Evolutionary conservation across 2,888 invertebrate species (phyloP).

Genomic region (Archips xylosteana): DNA sequence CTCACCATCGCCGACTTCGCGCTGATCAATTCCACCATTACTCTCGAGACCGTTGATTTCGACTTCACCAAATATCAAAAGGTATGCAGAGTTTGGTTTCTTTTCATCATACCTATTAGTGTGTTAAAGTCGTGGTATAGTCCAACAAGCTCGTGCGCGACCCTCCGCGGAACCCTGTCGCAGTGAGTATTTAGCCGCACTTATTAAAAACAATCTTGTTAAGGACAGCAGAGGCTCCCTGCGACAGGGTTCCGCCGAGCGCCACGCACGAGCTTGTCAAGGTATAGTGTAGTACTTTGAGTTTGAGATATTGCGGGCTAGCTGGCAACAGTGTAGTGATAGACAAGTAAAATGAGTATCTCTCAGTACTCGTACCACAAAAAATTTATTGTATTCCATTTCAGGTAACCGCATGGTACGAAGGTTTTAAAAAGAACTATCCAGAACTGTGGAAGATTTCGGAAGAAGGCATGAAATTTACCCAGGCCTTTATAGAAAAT

Average conservation of each 20-base stretch:
- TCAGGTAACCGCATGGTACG: constrained; percentile 88
- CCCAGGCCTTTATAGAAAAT: neutral
- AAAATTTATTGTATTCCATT: constrained; percentile 40
- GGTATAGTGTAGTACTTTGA: too few relatives aligned
- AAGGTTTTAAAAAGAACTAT: constrained; percentile 88
- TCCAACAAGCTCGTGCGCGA: too few relatives aligned
- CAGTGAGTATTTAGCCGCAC: too few relatives aligned
- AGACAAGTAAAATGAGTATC: neutral
- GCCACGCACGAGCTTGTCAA: too few relatives aligned
- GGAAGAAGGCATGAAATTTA: constrained; percentile 73
- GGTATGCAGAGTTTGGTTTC: constrained; percentile 54
- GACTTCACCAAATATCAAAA: constrained; percentile 86
- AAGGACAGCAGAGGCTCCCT: too few relatives aligned
- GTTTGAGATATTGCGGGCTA: too few relatives aligned
- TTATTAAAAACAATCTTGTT: too few relatives aligned
- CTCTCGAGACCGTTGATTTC: constrained; percentile 89
- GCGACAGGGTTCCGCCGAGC: too few relatives aligned
- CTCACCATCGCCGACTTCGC: constrained; percentile 92
- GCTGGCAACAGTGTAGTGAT: too few relatives aligned
- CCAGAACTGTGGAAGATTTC: constrained; percentile 90
- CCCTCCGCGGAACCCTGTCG: too few relatives aligned
- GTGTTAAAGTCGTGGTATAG: too few relatives aligned
- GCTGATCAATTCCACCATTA: constrained; percentile 89
- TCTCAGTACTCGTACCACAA: neutral
- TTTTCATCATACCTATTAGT: too few relatives aligned